A percentile compares a stretch with the other conserved stretches of the same genome.
Conservation (phyloP, 2,797 vertebrate genomes). For the Esox masquinongy region DNA sequence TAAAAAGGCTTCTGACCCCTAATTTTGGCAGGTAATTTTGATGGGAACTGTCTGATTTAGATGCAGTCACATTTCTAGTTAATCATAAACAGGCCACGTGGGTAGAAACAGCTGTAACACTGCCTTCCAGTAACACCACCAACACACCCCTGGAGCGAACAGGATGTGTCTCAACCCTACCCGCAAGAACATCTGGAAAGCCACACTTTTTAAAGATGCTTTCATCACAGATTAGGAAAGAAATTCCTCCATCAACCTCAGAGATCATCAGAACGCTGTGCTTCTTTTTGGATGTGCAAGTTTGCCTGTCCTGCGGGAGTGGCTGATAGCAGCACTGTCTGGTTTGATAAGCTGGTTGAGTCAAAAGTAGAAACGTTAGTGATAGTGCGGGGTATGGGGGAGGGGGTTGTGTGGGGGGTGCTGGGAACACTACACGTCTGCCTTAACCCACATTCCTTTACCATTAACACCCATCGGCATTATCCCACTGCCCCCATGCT, state of each 20-base stretch:
- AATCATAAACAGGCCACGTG: constrained; percentile 19
- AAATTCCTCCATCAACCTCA: constrained; percentile 38
- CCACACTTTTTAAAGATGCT: constrained; percentile 46
- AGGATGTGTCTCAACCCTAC: constrained; percentile 34
- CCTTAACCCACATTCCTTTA: constrained; percentile 49
- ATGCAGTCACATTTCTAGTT: constrained; percentile 24
- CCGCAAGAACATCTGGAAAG: constrained; percentile 56
- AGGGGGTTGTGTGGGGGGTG: constrained; percentile 16
- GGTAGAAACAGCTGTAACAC: constrained; percentile 36
- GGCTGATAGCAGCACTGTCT: constrained; percentile 59
- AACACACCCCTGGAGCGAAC: background rate
- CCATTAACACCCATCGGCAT: background rate
- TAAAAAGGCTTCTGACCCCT: background rate
- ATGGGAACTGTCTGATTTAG: constrained; percentile 36
- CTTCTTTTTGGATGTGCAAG: constrained; percentile 64
- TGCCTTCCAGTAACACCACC: constrained; percentile 48
- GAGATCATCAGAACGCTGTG: constrained; percentile 62
- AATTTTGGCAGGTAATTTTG: constrained; percentile 6
- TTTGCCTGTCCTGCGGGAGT: constrained; percentile 40
- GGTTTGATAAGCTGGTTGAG: constrained; percentile 45
- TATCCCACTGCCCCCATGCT: background rate
- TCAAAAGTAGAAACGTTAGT: constrained; percentile 69
- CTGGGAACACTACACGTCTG: constrained; percentile 47
- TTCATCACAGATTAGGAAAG: constrained; percentile 45
- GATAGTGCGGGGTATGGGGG: constrained; percentile 22